These are phyloP conservation scores for Euproctis similis DNA, from an alignment of 2,888 invertebrate species.

Conservation along the genomic window DNA sequence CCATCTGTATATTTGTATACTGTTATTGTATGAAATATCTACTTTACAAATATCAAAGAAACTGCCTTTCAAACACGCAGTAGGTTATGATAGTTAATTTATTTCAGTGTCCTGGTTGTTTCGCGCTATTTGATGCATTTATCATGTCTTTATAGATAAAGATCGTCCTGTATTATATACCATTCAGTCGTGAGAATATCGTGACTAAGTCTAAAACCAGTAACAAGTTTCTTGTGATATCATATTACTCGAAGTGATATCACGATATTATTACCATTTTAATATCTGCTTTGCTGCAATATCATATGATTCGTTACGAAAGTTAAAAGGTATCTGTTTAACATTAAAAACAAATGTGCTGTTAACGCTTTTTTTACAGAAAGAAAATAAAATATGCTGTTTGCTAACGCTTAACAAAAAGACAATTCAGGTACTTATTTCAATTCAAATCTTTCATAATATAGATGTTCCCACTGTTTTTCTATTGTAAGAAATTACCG, in stretches of 20 bases:
- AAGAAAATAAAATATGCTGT: too few relatives aligned
- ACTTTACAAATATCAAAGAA: constrained; percentile 6
- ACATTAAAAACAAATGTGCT: too few relatives aligned
- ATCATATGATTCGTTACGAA: too few relatives aligned
- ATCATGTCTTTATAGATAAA: constrained; percentile 47
- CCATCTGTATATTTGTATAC: background rate
- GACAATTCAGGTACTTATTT: too few relatives aligned
- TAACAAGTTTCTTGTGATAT: constrained; percentile 19
- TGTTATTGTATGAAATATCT: constrained; percentile 6
- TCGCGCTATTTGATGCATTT: constrained; percentile 43
- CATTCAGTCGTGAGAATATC: constrained; percentile 61
- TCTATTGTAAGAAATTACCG: too few relatives aligned
- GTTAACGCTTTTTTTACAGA: too few relatives aligned
- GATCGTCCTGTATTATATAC: constrained; percentile 39
- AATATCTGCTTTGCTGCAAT: background rate
- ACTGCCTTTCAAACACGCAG: constrained; percentile 6
- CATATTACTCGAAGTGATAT: background rate
- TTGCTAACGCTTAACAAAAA: too few relatives aligned
- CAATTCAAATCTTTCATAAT: too few relatives aligned
- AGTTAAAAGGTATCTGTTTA: too few relatives aligned
- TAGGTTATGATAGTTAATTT: constrained; percentile 13
- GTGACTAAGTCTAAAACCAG: constrained; percentile 40
- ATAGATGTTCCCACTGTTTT: too few relatives aligned
- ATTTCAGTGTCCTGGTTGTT: constrained; percentile 12
- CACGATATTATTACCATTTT: background rate